Evolutionary conservation across 2,888 invertebrate genomes (phyloP).

Genomic region (Ectemnius continuus): DNA sequence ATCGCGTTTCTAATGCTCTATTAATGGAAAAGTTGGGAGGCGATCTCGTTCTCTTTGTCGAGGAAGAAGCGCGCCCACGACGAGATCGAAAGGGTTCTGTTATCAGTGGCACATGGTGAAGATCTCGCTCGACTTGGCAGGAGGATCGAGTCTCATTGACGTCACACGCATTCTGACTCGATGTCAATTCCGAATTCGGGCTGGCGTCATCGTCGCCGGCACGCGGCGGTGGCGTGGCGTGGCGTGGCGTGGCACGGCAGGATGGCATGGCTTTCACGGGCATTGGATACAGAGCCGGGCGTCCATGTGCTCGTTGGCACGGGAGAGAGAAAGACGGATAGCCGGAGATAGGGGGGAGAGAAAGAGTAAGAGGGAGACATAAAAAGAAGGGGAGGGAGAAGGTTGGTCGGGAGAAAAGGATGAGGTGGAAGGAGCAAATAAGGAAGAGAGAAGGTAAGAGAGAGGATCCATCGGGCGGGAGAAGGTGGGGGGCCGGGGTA

Average conservation of each 20-base stretch:
- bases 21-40: too few species aligned
- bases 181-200: slow-evolving; percentile 57
- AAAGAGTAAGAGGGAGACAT: too few species aligned
- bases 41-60: too few species aligned
- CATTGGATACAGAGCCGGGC: slow-evolving; percentile 33
- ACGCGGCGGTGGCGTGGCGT: too few species aligned
- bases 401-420: slow-evolving; percentile 37
- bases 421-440: slow-evolving; percentile 20
- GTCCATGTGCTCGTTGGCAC: neutral
- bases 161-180: slow-evolving; percentile 45
- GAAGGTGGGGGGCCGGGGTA: slow-evolving; percentile 71
- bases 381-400: slow-evolving; percentile 30
- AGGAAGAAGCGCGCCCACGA: too few species aligned
- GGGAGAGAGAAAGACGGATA: too few species aligned
- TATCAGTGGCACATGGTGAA: neutral
- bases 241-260: too few species aligned
- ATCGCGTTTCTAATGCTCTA: too few species aligned
- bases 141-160: slow-evolving; percentile 18
- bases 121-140: neutral
- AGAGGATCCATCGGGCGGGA: slow-evolving; percentile 43
- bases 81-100: neutral
- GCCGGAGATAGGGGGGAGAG: too few species aligned
- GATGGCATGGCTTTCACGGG: slow-evolving; percentile 45
- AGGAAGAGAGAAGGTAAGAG: slow-evolving; percentile 48
- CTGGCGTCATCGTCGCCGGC: slow-evolving; percentile 42